phyloP scores from a whole-genome alignment of 2,797 vertebrate genomes.

The Mus minutoides region DNA sequence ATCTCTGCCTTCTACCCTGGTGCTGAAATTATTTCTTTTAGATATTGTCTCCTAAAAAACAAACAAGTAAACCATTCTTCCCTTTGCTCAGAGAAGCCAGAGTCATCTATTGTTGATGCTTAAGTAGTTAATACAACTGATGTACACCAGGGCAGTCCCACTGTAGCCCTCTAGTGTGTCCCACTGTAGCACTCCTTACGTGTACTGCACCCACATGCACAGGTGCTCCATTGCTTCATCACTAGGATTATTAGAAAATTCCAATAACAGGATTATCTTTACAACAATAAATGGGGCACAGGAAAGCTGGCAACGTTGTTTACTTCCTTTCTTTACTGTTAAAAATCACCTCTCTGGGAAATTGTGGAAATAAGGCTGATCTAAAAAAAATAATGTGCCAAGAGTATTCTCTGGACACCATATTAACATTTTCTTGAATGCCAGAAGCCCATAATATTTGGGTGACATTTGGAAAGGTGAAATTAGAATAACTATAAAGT shows the following conservation, averaged over 20 bases:
- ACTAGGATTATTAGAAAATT: constrained; percentile 46
- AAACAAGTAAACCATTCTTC: neutral
- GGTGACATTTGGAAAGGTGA: constrained; percentile 34
- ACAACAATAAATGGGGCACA: neutral
- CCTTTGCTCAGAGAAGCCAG: constrained; percentile 34
- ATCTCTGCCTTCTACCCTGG: neutral
- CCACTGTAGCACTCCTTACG: neutral
- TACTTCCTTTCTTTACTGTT: neutral
- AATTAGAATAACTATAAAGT: constrained; percentile 31
- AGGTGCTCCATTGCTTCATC: constrained; percentile 4
- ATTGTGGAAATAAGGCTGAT: constrained; percentile 37
- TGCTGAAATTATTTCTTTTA: constrained; percentile 19
- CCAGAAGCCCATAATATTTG: neutral
- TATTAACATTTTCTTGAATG: constrained; percentile 44
- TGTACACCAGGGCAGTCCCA: neutral
- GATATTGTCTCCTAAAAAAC: constrained; percentile 3
- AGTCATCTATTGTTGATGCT: constrained; percentile 29
- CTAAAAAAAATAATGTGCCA: constrained; percentile 9
- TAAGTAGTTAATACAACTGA: neutral
- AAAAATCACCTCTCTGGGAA: constrained; percentile 19
- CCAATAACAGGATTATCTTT: neutral
- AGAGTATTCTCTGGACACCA: neutral
- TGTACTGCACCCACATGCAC: neutral
- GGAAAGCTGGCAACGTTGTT: neutral
- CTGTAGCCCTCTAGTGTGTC: neutral